A percentile compares a stretch with the other conserved stretches of the same genome.
These are phyloP conservation scores for Sminthurides aquaticus DNA, from an alignment of 2,888 invertebrate genomes.

Conservation along the genomic window DNA sequence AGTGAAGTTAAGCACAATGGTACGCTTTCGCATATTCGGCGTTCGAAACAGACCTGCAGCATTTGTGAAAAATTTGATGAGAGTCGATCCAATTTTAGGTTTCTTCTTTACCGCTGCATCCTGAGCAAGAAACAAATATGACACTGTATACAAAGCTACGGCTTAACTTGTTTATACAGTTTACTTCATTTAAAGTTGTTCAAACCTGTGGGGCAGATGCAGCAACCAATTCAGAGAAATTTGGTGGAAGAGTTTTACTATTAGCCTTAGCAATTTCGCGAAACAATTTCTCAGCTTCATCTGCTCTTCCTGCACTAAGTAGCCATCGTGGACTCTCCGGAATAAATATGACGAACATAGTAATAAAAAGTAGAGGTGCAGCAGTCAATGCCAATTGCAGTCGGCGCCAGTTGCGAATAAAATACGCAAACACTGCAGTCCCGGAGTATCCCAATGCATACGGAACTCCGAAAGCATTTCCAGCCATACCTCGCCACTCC, in stretches of 20 bases:
- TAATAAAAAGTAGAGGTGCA: slow-evolving; percentile 20
- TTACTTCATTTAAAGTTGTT: too few species aligned
- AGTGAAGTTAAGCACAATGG: slow-evolving; percentile 21
- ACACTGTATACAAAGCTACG: too few species aligned
- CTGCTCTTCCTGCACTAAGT: slow-evolving; percentile 19
- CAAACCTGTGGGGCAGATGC: too few species aligned
- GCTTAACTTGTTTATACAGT: too few species aligned
- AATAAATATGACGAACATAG: slow-evolving; percentile 13
- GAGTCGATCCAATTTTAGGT: too few species aligned
- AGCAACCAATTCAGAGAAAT: slow-evolving; percentile 19
- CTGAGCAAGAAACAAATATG: too few species aligned
- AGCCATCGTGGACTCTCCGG: slow-evolving; percentile 29
- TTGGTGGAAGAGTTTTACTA: slow-evolving; percentile 16
- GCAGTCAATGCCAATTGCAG: slow-evolving; percentile 23
- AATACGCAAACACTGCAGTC: slow-evolving; percentile 24
- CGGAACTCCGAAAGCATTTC: slow-evolving; percentile 26
- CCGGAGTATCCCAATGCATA: slow-evolving; percentile 29
- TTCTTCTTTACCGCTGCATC: too few species aligned
- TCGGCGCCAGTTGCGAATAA: slow-evolving; percentile 24
- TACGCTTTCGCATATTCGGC: slow-evolving; percentile 22
- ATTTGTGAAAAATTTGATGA: too few species aligned
- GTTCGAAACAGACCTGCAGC: slow-evolving; percentile 20
- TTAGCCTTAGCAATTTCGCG: slow-evolving; percentile 21
- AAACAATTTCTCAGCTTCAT: slow-evolving; percentile 26
- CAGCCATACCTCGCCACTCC: slow-evolving; percentile 28